Percentiles rank a stretch among this genome's conserved stretches.
phyloP scores from a whole-genome alignment of 2,113 vertebrate genomes.

The Seriola rivoliana region DNA sequence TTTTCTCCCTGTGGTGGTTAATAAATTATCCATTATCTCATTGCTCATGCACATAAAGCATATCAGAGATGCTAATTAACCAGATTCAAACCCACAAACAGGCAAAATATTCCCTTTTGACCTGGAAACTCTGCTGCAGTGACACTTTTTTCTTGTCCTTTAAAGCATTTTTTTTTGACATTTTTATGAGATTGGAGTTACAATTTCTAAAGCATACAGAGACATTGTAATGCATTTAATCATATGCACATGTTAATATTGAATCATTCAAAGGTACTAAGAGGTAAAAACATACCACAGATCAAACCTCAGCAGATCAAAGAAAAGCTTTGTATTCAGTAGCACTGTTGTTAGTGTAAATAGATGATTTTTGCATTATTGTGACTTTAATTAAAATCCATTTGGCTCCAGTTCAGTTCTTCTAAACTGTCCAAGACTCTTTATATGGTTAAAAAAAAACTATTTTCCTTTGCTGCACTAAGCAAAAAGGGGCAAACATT shows the following conservation, averaged over 20 bases:
- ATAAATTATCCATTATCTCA: not conserved
- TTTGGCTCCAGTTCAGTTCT: not conserved
- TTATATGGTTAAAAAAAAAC: not conserved
- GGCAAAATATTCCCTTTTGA: not conserved
- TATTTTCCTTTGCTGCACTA: not conserved
- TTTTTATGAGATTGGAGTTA: not conserved
- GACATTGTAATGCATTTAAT: not conserved
- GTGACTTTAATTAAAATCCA: not conserved
- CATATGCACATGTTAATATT: not conserved
- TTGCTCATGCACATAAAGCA: not conserved
- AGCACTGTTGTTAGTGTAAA: not conserved
- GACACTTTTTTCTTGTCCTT: not conserved
- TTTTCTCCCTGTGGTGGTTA: not conserved
- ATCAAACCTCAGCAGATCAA: not conserved
- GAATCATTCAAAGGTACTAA: not conserved
- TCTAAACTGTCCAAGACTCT: not conserved
- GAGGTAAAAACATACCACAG: not conserved
- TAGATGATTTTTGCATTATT: not conserved
- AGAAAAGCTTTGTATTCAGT: not conserved
- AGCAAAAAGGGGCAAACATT: constrained; percentile 15
- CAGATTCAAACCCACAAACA: not conserved
- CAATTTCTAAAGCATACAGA: not conserved
- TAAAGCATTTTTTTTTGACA: not conserved
- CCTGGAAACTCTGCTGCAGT: not conserved
- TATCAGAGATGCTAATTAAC: not conserved